Evolutionary conservation across 2,888 invertebrate genomes (phyloP).

Genomic region (Pasiphila rectangulata): DNA sequence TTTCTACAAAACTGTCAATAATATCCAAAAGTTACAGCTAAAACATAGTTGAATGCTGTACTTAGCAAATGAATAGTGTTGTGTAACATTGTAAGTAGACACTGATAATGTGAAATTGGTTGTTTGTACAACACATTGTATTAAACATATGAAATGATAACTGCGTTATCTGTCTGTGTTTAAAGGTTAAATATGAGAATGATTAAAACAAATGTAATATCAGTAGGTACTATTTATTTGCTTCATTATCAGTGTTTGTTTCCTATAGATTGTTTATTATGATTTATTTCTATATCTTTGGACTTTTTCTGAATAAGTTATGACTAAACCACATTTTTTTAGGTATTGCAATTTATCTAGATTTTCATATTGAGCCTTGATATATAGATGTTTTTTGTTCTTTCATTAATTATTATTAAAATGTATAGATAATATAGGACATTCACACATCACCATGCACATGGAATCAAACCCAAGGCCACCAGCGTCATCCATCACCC

Average conservation of each 20-base stretch:
- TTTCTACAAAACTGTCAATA: too few species aligned
- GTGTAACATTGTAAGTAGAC: constrained; percentile 14
- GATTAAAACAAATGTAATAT: constrained; percentile 16
- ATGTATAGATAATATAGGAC: too few species aligned
- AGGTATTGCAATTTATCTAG: too few species aligned
- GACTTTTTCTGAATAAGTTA: constrained; percentile 10
- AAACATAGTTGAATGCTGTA: constrained; percentile 7
- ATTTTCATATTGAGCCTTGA: constrained; percentile 14
- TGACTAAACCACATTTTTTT: constrained; percentile 1
- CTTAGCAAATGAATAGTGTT: constrained; percentile 18
- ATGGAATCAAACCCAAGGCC: too few species aligned
- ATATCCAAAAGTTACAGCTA: too few species aligned
- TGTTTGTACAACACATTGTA: constrained; percentile 8
- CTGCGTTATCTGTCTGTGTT: constrained; percentile 17
- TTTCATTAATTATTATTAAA: too few species aligned
- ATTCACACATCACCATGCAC: too few species aligned
- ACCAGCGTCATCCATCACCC: too few species aligned
- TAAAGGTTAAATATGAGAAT: constrained; percentile 17
- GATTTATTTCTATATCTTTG: background rate
- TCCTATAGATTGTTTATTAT: constrained; percentile 12
- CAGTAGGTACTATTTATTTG: constrained; percentile 18
- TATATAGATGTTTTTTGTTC: too few species aligned
- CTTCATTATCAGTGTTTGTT: constrained; percentile 13
- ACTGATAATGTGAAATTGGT: too few species aligned
- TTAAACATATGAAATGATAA: constrained; percentile 15